These are phyloP conservation scores for Calliopsis andreniformis DNA, from an alignment of 1,140 invertebrate species.

Conservation along the genomic window DNA sequence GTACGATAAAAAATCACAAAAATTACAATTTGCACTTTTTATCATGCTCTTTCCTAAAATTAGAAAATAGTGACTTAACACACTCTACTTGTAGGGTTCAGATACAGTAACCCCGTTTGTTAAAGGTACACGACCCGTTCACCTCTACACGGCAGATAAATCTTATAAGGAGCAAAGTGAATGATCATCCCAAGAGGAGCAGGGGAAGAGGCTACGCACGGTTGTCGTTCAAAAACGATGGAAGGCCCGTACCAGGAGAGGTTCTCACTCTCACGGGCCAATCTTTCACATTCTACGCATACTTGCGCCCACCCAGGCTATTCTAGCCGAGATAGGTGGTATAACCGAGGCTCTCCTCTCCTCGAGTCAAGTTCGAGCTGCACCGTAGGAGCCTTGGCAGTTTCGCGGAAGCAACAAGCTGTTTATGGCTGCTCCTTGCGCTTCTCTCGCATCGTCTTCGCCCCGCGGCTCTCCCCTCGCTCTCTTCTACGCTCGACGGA, in stretches of 20 bases:
- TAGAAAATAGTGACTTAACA: too few relatives aligned
- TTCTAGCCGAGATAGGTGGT: conserved; percentile 62
- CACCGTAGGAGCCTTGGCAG: conserved; percentile 60
- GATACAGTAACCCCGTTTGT: too few relatives aligned
- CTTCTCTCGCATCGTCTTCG: conserved; percentile 50
- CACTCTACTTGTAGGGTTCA: too few relatives aligned
- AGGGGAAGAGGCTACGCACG: neutral
- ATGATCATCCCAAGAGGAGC: too few relatives aligned
- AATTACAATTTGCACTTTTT: too few relatives aligned
- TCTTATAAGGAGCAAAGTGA: too few relatives aligned
- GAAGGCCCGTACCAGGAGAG: neutral
- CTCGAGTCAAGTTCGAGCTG: conserved; percentile 47
- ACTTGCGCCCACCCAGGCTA: conserved; percentile 66
- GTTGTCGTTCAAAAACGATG: neutral
- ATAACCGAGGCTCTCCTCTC: conserved; percentile 54
- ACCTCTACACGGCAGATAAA: too few relatives aligned
- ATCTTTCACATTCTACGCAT: conserved; percentile 79
- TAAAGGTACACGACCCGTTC: too few relatives aligned
- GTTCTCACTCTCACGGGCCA: conserved; percentile 61
- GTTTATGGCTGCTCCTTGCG: conserved; percentile 79
- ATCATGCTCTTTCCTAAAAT: too few relatives aligned
- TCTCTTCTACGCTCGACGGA: conserved; percentile 19
- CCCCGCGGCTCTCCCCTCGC: conserved; percentile 6
- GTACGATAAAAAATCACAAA: too few relatives aligned
- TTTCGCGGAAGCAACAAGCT: conserved; percentile 81